Evolutionary conservation across 2,797 vertebrate genomes (phyloP).

Genomic region (Tenualosa thibaudeaui): DNA sequence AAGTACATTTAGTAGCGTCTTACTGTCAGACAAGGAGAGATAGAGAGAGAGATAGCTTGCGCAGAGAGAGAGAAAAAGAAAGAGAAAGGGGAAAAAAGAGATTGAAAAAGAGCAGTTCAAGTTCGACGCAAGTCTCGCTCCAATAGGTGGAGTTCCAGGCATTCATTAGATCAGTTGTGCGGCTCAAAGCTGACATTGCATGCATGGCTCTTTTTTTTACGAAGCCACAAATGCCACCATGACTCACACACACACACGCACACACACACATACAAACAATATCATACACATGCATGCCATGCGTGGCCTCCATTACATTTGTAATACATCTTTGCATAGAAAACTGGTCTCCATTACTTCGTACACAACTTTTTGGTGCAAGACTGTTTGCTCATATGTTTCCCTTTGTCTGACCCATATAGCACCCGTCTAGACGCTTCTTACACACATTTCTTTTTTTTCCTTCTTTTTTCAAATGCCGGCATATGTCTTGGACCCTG

Average conservation of each 20-base stretch:
- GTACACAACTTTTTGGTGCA: constrained; percentile 54
- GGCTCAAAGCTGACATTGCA: background rate
- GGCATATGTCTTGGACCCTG: constrained; percentile 57
- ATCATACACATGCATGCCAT: constrained; percentile 22
- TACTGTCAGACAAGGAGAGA: constrained; percentile 19
- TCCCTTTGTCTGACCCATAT: constrained; percentile 68
- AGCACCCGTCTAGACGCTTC: constrained; percentile 71
- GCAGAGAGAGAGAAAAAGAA: background rate
- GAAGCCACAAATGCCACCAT: constrained; percentile 6
- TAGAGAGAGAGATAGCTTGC: constrained; percentile 1
- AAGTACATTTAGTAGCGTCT: constrained; percentile 33
- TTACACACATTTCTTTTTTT: constrained; percentile 56
- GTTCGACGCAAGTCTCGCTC: constrained; percentile 30
- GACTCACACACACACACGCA: background rate
- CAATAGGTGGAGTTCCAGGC: background rate
- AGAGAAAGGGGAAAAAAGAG: constrained; percentile 16
- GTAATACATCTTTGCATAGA: background rate
- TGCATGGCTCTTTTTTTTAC: background rate
- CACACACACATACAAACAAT: background rate
- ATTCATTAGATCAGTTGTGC: background rate
- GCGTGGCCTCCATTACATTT: constrained; percentile 21
- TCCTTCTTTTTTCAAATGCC: constrained; percentile 46
- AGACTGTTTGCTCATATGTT: constrained; percentile 64
- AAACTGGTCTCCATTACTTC: constrained; percentile 27
- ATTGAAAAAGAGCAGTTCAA: constrained; percentile 56